Conservation (phyloP, 2,888 invertebrate genomes). For the Perdita meconis region DNA sequence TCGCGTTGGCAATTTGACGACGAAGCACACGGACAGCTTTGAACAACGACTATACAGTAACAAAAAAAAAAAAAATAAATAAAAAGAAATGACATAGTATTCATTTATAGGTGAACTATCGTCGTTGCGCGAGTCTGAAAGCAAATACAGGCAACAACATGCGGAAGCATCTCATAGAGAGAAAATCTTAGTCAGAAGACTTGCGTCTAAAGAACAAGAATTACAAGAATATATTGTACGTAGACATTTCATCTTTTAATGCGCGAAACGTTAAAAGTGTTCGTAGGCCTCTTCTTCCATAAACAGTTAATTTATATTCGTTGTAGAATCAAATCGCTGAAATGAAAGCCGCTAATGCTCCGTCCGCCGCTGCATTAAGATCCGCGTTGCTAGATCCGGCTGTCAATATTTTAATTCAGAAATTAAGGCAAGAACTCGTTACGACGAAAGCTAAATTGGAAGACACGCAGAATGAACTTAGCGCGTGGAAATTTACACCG, state of each 20-base stretch:
- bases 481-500: slow-evolving; percentile 99
- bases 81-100: slow-evolving; percentile 53
- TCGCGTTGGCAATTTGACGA: slow-evolving; percentile 38
- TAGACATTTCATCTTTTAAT: slow-evolving; percentile 69
- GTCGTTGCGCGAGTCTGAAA: slow-evolving; percentile 91
- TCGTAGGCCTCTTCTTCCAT: too few relatives aligned
- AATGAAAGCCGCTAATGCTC: slow-evolving; percentile 94
- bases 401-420: slow-evolving; percentile 96
- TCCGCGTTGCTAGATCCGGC: slow-evolving; percentile 97
- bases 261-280: background rate
- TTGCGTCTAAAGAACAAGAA: slow-evolving; percentile 98
- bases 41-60: slow-evolving; percentile 25
- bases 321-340: slow-evolving; percentile 96
- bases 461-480: slow-evolving; percentile 98
- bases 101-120: slow-evolving; percentile 88
- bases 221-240: slow-evolving; percentile 97
- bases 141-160: slow-evolving; percentile 92
- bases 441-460: slow-evolving; percentile 95
- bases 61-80: slow-evolving; percentile 52
- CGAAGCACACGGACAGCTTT: slow-evolving; percentile 59
- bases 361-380: slow-evolving; percentile 90
- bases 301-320: slow-evolving; percentile 40
- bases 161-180: slow-evolving; percentile 95
- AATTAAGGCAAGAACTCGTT: slow-evolving; percentile 95
- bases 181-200: slow-evolving; percentile 94